Base-by-base conservation (phyloP, 2,113 vertebrate species). In the Dicentrarchus labrax region DNA sequence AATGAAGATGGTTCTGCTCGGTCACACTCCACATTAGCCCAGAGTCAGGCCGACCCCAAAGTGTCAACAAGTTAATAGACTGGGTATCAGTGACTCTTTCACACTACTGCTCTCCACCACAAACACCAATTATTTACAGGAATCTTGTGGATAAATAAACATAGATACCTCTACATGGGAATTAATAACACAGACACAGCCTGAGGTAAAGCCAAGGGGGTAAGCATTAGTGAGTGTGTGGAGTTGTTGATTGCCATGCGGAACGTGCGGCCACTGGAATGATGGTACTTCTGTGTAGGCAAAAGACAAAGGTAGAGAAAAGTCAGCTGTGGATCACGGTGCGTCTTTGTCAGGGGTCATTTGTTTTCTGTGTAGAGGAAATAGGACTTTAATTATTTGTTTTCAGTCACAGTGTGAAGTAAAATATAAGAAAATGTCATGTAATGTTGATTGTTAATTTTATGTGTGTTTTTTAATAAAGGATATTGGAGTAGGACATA, bases 31-130 rank as follows among this genome's bases (percentile, higher is more conserved):
- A 92, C 93, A 95, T 94, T 94, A 95, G 94, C 94, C 94, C 93
- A 84, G 93, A 93, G 94, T 95, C 95, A 95, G 91, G 80, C 91
- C 92, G 93, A 96, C 96, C 95, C 93, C 94, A 95, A 95, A 95
- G 95, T 96, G 95, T 95, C 96, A 95, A 95, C 96, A 96, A 95
- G 93, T 94, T 96, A 96, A 96, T 96, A 96, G 95, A 94, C 91
- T 94, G 92, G 91, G 86, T 93, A 94, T 94, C 94, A 91, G 89
- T 87, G 92, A 87, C 89, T 92, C 90, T 88, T 91, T 92, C 94
- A 92, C 92, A 91, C 84, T 43, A 84, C 90, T 84, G 79, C 91
- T 74, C 81, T 70, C 83, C 78, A 72, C 78, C 89, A 84, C 88
- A 86, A 90, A 91, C 90, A 89, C 82, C 88, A 84, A 92, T 93